These are phyloP conservation scores for Ligdia adustata DNA, from an alignment of 2,888 invertebrate species.

Conservation along the genomic window DNA sequence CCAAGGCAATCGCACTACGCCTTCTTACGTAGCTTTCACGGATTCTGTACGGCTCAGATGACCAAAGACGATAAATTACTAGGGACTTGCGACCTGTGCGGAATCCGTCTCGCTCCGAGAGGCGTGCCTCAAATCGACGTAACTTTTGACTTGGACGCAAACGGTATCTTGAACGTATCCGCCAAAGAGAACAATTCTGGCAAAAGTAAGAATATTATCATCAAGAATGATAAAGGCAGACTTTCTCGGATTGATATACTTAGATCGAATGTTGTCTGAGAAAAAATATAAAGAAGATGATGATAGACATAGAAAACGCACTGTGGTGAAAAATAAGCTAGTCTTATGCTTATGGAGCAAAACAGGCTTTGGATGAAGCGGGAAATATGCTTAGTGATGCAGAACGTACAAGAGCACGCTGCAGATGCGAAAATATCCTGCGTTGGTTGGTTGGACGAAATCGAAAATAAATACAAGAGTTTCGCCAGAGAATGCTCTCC, in stretches of 20 bases:
- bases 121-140: slow-evolving; percentile 87
- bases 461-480: slow-evolving; percentile 80
- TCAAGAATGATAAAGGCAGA: slow-evolving; percentile 93
- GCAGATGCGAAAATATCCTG: slow-evolving; percentile 83
- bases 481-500: slow-evolving; percentile 61
- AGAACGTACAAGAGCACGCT: slow-evolving; percentile 81
- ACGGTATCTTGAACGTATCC: slow-evolving; percentile 92
- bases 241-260: no score
- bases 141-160: slow-evolving; percentile 90
- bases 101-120: slow-evolving; percentile 87
- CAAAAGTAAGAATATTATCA: slow-evolving; percentile 89
- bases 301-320: slow-evolving; percentile 85
- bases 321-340: slow-evolving; percentile 87
- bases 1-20: slow-evolving; percentile 88
- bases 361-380: slow-evolving; percentile 85
- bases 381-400: slow-evolving; percentile 83
- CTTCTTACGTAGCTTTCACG: slow-evolving; percentile 89
- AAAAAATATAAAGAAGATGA: slow-evolving; percentile 89
- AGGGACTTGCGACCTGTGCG: slow-evolving; percentile 86
- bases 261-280: slow-evolving; percentile 90
- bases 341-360: slow-evolving; percentile 88
- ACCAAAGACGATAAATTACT: slow-evolving; percentile 89
- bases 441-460: slow-evolving; percentile 88
- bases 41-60: slow-evolving; percentile 86
- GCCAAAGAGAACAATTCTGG: slow-evolving; percentile 88